Percentiles rank a stretch among this genome's conserved stretches.
Evolutionary conservation across 2,113 vertebrate species (phyloP).

Genomic region (Chinchilla lanigera): DNA sequence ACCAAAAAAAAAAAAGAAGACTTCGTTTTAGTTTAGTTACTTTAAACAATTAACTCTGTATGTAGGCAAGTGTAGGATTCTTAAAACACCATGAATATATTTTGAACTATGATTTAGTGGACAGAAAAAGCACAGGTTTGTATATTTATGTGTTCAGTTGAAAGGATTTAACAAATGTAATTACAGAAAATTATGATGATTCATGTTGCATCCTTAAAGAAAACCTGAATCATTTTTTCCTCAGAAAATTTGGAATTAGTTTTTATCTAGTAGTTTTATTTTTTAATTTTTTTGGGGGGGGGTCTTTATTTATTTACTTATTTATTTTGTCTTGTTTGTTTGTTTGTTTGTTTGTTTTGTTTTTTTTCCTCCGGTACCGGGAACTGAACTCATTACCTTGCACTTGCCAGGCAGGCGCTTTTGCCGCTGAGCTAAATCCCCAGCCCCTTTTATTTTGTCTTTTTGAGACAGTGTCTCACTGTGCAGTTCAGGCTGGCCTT

Average conservation of each 20-base stretch:
- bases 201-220: background rate
- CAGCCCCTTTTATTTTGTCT: too few relatives aligned
- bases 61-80: slow-evolving; percentile 13
- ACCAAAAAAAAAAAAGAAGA: slow-evolving; percentile 48
- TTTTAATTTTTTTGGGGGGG: background rate
- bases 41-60: slow-evolving; percentile 18
- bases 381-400: too few relatives aligned
- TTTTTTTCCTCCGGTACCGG: too few relatives aligned
- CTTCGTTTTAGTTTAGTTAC: slow-evolving; percentile 37
- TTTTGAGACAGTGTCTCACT: too few relatives aligned
- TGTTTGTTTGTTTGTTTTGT: too few relatives aligned
- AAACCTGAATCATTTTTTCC: background rate
- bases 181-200: background rate
- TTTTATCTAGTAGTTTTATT: slow-evolving; percentile 46
- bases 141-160: background rate
- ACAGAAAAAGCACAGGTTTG: background rate
- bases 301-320: too few relatives aligned
- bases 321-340: too few relatives aligned
- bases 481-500: too few relatives aligned
- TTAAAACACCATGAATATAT: background rate
- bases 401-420: too few relatives aligned
- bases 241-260: slow-evolving; percentile 32
- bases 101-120: background rate
- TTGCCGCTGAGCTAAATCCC: too few relatives aligned
- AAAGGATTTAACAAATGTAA: background rate